A percentile compares a stretch with the other conserved stretches of the same genome.
Conservation (phyloP, 2,113 vertebrate species). For the Lutjanus erythropterus region DNA sequence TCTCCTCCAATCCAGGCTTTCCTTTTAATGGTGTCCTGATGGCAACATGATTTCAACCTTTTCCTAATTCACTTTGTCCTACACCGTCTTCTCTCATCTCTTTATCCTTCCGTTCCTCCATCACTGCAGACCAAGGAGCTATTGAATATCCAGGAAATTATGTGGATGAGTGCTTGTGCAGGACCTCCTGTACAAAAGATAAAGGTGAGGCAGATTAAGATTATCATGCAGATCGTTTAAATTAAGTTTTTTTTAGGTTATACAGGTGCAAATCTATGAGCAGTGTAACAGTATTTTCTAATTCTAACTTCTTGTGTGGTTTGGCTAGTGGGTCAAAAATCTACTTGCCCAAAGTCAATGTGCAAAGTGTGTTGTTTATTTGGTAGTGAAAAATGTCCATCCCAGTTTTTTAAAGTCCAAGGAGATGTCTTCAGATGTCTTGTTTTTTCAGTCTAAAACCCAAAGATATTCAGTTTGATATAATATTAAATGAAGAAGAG, state of each 20-base stretch:
- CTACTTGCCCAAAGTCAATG: too few species aligned
- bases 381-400: too few species aligned
- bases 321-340: too few species aligned
- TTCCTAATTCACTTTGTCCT: not conserved
- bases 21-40: slow-evolving; percentile 20
- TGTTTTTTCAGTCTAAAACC: too few species aligned
- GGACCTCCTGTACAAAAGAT: slow-evolving; percentile 14
- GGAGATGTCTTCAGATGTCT: too few species aligned
- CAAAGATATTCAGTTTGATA: too few species aligned
- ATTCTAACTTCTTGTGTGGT: too few species aligned
- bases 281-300: not conserved
- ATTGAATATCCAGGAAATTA: slow-evolving; percentile 15
- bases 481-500: too few species aligned
- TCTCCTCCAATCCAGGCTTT: slow-evolving; percentile 9
- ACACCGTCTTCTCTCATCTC: slow-evolving; percentile 2
- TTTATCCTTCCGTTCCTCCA: slow-evolving; percentile 6
- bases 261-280: not conserved
- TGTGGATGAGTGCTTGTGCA: slow-evolving; percentile 14
- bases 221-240: not conserved
- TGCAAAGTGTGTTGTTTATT: too few species aligned
- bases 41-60: slow-evolving; percentile 6
- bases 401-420: too few species aligned
- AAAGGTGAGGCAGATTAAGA: slow-evolving; percentile 3
- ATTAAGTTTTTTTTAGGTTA: not conserved
- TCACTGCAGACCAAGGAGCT: slow-evolving; percentile 30